A percentile compares a stretch with the other conserved stretches of the same genome.
phyloP scores from a whole-genome alignment of 2,797 vertebrate genomes.

The Pangasius djambal region DNA sequence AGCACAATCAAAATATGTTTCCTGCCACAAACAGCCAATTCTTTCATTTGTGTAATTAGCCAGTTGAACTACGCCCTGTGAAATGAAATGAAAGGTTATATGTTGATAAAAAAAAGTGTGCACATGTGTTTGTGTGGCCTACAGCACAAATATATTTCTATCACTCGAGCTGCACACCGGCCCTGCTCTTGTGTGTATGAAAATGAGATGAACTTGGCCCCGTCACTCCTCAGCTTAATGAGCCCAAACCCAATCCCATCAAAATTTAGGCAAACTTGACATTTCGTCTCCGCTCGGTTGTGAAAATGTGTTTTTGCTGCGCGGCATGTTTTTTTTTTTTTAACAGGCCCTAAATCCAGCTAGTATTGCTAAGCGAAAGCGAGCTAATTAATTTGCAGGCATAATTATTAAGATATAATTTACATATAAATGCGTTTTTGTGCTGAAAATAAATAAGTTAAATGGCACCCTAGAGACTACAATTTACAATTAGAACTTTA shows the following conservation, averaged over 20 bases:
- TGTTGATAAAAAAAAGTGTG: conserved; percentile 34
- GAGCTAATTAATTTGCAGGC: conserved; percentile 80
- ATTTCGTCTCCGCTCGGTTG: conserved; percentile 68
- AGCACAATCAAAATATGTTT: conserved; percentile 21
- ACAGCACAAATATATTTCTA: conserved; percentile 81
- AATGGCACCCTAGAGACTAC: conserved; percentile 85
- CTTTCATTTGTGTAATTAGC: conserved; percentile 32
- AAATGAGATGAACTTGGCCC: conserved; percentile 57
- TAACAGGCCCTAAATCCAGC: conserved; percentile 61
- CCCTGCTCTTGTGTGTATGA: conserved; percentile 48
- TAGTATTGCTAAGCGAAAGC: conserved; percentile 58
- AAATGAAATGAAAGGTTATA: conserved; percentile 43
- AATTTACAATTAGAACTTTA: conserved; percentile 90
- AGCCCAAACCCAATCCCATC: conserved; percentile 67
- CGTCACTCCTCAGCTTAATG: conserved; percentile 66
- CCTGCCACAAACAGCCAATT: not conserved
- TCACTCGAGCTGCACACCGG: conserved; percentile 78
- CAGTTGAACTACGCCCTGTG: not conserved
- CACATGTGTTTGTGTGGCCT: conserved; percentile 61
- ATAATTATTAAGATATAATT: conserved; percentile 86
- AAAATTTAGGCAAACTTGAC: conserved; percentile 69
- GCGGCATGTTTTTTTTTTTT: conserved; percentile 61
- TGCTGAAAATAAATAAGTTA: conserved; percentile 72
- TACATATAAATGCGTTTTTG: conserved; percentile 89
- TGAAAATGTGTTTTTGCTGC: conserved; percentile 56